phyloP scores from a whole-genome alignment of 2,113 vertebrate genomes.

The Telmatochromis sp. region DNA sequence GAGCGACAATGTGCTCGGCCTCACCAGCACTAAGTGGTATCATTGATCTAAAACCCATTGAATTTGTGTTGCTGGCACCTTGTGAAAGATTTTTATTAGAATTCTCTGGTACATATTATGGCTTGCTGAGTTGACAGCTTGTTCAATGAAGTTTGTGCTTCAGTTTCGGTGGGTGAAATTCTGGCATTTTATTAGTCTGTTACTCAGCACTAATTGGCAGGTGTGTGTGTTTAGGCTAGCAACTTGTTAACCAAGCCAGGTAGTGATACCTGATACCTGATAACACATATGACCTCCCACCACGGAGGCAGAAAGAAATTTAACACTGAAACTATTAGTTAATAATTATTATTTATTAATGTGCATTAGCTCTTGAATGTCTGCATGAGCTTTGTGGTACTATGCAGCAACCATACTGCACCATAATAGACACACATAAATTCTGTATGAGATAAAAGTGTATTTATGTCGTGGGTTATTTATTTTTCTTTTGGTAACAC shows the following conservation, averaged over 20 bases:
- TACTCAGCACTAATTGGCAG: background rate
- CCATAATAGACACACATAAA: background rate
- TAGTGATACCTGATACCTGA: background rate
- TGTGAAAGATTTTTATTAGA: background rate
- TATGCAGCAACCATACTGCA: background rate
- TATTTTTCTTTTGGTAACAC: background rate
- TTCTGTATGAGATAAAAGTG: conserved; percentile 15
- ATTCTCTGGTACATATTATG: background rate
- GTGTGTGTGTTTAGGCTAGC: background rate
- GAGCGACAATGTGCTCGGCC: background rate
- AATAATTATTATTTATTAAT: background rate
- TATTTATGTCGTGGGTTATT: background rate
- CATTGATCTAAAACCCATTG: background rate
- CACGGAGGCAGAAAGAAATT: background rate
- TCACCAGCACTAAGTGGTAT: background rate
- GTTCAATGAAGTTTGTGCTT: background rate
- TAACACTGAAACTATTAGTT: background rate
- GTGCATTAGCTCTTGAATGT: background rate
- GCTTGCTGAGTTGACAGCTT: background rate
- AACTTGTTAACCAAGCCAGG: background rate
- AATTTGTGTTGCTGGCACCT: background rate
- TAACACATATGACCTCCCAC: background rate
- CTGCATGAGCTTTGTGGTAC: background rate
- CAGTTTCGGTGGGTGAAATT: background rate
- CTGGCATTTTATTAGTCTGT: background rate